Evolutionary conservation across 2,888 invertebrate species (phyloP), one percentile per base, ranked within the genome.

Genomic region (Nebria salina): DNA sequence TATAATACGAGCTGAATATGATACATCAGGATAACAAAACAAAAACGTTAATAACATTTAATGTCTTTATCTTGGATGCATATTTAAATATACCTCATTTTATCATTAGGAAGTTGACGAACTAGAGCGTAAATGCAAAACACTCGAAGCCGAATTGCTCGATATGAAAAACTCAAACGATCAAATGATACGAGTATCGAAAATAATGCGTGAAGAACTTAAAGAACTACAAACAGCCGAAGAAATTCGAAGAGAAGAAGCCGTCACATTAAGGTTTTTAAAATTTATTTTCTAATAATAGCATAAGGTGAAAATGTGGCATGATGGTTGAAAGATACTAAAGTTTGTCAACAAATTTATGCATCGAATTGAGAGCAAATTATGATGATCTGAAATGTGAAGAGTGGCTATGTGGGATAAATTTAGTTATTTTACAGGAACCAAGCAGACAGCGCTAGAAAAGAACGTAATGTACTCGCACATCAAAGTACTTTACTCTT

Each of bases 401-500:
- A 34, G 2, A 34, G 5, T 34, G 4, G 34, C 34, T 34, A 34
- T 34, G 5, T 34, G 34, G 34, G 34, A 34, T 34, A 34, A 34
- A 34, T 54, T 54, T 54, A 54, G 4, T 54, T 54, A 54, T 7
- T 54, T 54, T 54, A 0, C 87, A 91, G 91, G 77, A 88, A 89
- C 9, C 91, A 92, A 84, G 92, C 92, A 0, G 89, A 91, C 82
- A 89, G 92, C 85, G 93, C 93, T 0, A 93, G 93, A 86, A 93
- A 93, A 83, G 92, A 92, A 85, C 87, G 92, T 20, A 91, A 92
- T 83, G 92, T 93, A 7, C 87, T 94, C 72, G 92, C 93, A 0
- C 94, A 94, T 86, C 94, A 94, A 88, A 94, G 93, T 85, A 90
- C 93, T 0, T 81, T 88, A 15, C 88, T 94, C 20, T 88, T 94